A percentile compares a stretch with the other conserved stretches of the same genome.
Evolutionary conservation across 2,113 vertebrate genomes (phyloP).

Genomic region (Oriolus oriolus): DNA sequence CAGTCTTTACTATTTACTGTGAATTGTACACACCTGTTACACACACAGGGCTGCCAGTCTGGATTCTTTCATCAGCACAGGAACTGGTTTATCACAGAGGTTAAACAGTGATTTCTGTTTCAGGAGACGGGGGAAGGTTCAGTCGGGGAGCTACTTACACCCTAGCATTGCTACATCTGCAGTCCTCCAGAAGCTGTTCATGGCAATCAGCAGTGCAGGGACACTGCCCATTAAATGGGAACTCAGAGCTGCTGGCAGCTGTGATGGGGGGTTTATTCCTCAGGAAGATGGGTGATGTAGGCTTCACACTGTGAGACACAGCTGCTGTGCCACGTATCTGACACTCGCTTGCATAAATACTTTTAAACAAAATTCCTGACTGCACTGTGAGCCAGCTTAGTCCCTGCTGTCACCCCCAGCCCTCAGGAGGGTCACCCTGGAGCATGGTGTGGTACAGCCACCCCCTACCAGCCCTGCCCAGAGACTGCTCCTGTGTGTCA

Average conservation of each 20-base stretch:
- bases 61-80: not conserved
- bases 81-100: not conserved
- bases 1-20: fast-evolving
- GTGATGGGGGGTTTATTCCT: not conserved
- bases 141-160: not conserved
- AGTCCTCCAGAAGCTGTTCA: not conserved
- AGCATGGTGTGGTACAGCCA: not conserved
- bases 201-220: not conserved
- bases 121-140: not conserved
- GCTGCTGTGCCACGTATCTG: not conserved
- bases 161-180: not conserved
- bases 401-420: not conserved
- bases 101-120: not conserved
- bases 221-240: not conserved
- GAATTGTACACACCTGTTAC: not conserved
- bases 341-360: fast-evolving
- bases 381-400: not conserved
- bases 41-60: not conserved
- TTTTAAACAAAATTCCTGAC: not conserved
- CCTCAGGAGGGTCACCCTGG: not conserved
- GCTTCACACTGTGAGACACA: not conserved
- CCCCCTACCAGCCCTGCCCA: not conserved
- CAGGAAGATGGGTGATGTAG: not conserved
- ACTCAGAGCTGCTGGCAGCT: not conserved
- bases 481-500: not conserved